Conservation (phyloP, 1,140 invertebrate species). For the Drosophila varians region DNA sequence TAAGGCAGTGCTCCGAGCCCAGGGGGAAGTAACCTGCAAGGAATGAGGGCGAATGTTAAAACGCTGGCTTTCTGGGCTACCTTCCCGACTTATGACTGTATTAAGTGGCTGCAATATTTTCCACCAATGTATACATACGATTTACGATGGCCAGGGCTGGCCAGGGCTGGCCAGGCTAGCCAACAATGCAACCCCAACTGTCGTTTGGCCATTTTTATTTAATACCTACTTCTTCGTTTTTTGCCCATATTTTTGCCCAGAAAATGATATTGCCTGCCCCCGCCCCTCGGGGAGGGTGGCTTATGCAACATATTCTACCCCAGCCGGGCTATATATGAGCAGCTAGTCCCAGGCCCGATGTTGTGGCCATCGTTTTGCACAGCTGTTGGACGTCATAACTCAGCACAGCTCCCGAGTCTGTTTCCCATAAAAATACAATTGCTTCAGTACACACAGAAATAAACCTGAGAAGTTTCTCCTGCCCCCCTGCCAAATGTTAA, state of each 20-base stretch:
- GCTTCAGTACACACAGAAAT: neutral
- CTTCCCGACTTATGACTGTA: constrained; percentile 33
- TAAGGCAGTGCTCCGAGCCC: constrained; percentile 91
- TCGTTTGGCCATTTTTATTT: constrained; percentile 58
- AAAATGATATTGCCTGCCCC: constrained; percentile 42
- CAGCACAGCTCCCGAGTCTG: constrained; percentile 42
- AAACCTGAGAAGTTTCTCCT: neutral
- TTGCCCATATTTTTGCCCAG: constrained; percentile 29
- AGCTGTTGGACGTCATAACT: constrained; percentile 77
- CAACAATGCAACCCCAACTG: constrained; percentile 61
- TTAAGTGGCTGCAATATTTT: constrained; percentile 61
- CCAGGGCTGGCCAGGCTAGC: too few species aligned
- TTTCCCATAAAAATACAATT: constrained; percentile 39
- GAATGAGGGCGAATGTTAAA: neutral
- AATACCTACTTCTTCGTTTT: constrained; percentile 33
- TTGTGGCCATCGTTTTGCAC: constrained; percentile 59
- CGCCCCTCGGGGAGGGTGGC: constrained; percentile 2
- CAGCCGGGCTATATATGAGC: constrained; percentile 43
- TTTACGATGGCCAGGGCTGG: constrained; percentile 22
- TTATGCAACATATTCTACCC: constrained; percentile 65
- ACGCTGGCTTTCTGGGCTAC: constrained; percentile 7
- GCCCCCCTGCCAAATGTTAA: neutral
- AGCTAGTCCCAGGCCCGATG: constrained; percentile 15
- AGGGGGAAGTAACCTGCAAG: constrained; percentile 92
- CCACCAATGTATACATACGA: constrained; percentile 23